phyloP scores from a whole-genome alignment of 2,888 invertebrate species.

The Andrena bucephala region DNA sequence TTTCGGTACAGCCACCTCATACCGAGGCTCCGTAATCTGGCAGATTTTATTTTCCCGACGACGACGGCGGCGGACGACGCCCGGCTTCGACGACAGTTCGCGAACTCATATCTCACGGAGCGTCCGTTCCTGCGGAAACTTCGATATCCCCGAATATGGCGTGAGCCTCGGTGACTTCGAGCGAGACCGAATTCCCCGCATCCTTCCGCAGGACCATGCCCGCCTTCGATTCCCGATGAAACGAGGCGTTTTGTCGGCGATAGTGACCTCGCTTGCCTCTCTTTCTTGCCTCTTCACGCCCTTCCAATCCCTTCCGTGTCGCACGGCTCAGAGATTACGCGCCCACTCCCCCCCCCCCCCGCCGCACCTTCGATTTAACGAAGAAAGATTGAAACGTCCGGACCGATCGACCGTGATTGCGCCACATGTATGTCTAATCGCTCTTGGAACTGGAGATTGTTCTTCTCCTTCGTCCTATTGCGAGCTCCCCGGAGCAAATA shows the following conservation, averaged over 20 bases:
- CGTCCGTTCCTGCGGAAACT: constrained; percentile 74
- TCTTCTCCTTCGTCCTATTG: not conserved
- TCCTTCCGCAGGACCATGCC: constrained; percentile 50
- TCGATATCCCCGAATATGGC: constrained; percentile 73
- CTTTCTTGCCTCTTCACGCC: constrained; percentile 16
- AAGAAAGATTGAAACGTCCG: constrained; percentile 42
- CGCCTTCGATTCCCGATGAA: constrained; percentile 56
- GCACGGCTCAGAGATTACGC: constrained; percentile 27
- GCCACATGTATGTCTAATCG: constrained; percentile 53
- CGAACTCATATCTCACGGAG: constrained; percentile 74
- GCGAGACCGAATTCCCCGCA: constrained; percentile 62
- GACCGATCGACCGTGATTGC: constrained; percentile 49
- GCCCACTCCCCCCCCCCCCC: not conserved
- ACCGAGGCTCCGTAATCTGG: constrained; percentile 64
- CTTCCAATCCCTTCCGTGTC: constrained; percentile 16
- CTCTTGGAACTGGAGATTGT: constrained; percentile 6
- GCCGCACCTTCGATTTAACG: constrained; percentile 33
- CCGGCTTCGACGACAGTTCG: constrained; percentile 68
- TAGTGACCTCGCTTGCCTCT: constrained; percentile 37
- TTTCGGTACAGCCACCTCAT: constrained; percentile 45
- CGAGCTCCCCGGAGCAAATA: too few relatives aligned
- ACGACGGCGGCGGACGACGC: constrained; percentile 41
- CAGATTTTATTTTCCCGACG: constrained; percentile 71
- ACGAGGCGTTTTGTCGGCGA: constrained; percentile 57
- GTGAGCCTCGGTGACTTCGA: constrained; percentile 43